Evolutionary conservation across 2,797 vertebrate genomes (phyloP).

Genomic region (Karalla daura): DNA sequence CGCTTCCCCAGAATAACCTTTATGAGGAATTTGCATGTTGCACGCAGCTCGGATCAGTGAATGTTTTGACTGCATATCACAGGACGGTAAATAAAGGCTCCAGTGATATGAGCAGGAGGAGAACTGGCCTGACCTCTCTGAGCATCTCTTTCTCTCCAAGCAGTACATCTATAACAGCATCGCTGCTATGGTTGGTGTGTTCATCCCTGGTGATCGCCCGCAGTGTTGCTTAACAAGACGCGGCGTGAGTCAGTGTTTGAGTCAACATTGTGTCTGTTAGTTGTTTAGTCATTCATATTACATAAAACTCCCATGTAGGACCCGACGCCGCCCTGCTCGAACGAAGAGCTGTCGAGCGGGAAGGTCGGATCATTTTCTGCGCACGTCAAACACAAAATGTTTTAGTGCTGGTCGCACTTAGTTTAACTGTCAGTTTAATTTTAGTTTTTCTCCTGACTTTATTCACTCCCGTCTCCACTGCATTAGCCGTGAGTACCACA

Average conservation of each 20-base stretch:
- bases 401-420: not conserved
- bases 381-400: not conserved
- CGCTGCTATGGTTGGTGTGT: too few relatives aligned
- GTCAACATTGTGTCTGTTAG: conserved; percentile 29
- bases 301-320: too few relatives aligned
- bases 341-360: not conserved
- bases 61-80: conserved; percentile 15
- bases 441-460: conserved; percentile 2
- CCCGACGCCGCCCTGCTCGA: not conserved
- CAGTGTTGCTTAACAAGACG: conserved; percentile 35
- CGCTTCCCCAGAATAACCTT: not conserved
- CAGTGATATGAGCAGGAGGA: not conserved
- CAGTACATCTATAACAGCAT: too few relatives aligned
- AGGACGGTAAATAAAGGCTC: not conserved
- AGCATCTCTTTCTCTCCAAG: conserved; percentile 3
- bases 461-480: conserved; percentile 21
- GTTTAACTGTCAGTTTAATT: not conserved
- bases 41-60: not conserved
- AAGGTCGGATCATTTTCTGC: not conserved
- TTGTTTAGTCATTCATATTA: not conserved
- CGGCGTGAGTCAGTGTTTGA: conserved; percentile 11
- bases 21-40: conserved; percentile 17
- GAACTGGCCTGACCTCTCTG: not conserved
- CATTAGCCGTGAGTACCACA: conserved; percentile 54
- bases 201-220: conserved; percentile 4